phyloP scores from a whole-genome alignment of 2,888 invertebrate genomes.

The Macrosiphum euphorbiae region DNA sequence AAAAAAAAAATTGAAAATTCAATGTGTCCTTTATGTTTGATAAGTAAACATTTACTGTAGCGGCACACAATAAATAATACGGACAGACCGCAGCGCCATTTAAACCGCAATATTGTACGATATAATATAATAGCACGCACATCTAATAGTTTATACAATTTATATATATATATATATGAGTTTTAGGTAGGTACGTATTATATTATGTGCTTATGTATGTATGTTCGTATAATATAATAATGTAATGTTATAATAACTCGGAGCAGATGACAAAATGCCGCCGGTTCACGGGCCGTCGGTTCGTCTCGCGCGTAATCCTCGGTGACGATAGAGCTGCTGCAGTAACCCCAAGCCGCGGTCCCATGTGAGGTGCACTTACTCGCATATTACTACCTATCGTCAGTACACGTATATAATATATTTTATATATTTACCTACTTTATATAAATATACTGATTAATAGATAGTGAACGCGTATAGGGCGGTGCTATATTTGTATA shows the following conservation, averaged over 20 bases:
- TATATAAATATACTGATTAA: neutral
- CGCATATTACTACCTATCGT: neutral
- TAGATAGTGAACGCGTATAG: neutral
- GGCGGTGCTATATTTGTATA: neutral
- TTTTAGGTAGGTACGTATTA: neutral
- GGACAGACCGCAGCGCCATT: conserved; percentile 54
- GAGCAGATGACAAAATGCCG: conserved; percentile 52
- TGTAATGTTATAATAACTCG: conserved; percentile 35
- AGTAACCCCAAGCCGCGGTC: neutral
- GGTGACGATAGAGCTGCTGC: conserved; percentile 28
- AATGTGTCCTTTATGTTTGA: conserved; percentile 54
- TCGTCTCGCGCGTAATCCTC: conserved; percentile 58
- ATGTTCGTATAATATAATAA: neutral
- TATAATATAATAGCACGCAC: conserved; percentile 30
- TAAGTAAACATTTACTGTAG: conserved; percentile 43
- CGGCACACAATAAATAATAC: conserved; percentile 25
- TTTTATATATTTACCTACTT: neutral
- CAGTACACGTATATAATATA: neutral
- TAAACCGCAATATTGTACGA: conserved; percentile 49
- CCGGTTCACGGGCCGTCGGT: conserved; percentile 62
- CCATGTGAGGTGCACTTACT: neutral
- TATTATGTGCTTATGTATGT: neutral
- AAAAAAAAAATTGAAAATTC: conserved; percentile 30
- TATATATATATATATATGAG: neutral
- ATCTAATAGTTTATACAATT: neutral